Evolutionary conservation across 2,113 vertebrate species (phyloP), one percentile per base, ranked within the genome.

Genomic region (Xiphophorus couchianus): DNA sequence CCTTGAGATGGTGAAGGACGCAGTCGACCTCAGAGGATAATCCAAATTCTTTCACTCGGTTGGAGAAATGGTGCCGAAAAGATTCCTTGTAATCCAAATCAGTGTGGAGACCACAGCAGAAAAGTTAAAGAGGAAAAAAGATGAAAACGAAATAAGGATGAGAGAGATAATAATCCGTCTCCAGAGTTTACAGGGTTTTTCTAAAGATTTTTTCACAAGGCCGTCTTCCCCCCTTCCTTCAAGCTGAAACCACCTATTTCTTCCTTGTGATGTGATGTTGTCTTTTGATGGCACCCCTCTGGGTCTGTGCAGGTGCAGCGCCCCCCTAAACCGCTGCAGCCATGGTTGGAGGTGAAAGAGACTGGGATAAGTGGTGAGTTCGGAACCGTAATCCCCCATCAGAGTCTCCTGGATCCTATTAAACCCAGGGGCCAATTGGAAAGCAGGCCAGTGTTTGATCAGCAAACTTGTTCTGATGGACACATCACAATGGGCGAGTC

Each of bases 391-490:
- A 95, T 95, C 93, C 80, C 66, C 44, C 48, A 74, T 67, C 83
- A 80, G 76, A 90, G 90, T 82, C 82, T 69, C 66, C 87, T 62
- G 87, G 89, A 95, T 95, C 95, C 95, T 94, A 95, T 95, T 95
- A 95, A 83, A 84, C 67, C 74, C 84, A 77, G 79, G 85, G 89
- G 87, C 94, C 95, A 94, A 95, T 94, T 72, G 72, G 80, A 95
- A 94, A 94, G 80, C 81, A 95, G 94, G 93, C 84, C 92, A 93
- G 30, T 93, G 93, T 93, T 83, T 90, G 91, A 90, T 95, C 92
- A 94, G 91, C 91, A 94, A 92, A 94, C 89, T 89, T 92, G 78
- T 79, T 79, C 86, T 85, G 85, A 91, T 85, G n/a, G 81, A 86
- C 87, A 77, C 22, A 15, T 75, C 54, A n/a, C 60, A 39, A 58